These are phyloP conservation scores for Dicaeum eximium DNA, from an alignment of 2,113 vertebrate species.

Conservation along the genomic window DNA sequence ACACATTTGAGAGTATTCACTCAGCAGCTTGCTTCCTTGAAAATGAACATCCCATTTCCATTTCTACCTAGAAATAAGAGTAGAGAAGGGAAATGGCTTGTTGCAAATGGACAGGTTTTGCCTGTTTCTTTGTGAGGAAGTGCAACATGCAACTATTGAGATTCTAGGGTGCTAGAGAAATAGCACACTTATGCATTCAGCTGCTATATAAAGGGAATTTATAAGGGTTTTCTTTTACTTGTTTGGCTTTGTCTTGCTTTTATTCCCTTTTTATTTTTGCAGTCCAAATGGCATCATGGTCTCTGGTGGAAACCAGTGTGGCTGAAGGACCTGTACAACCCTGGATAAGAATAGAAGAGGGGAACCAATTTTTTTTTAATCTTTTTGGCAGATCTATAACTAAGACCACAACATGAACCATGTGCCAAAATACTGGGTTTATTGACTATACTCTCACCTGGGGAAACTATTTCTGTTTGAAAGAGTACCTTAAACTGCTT, in stretches of 20 bases:
- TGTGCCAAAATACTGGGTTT: background rate
- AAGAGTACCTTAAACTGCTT: background rate
- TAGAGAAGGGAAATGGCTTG: background rate
- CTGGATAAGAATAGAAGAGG: background rate
- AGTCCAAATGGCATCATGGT: background rate
- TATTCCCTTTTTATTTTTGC: background rate
- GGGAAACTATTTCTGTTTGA: background rate
- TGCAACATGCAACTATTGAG: background rate
- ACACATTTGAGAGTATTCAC: background rate
- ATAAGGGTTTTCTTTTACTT: background rate
- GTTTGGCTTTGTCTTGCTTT: background rate
- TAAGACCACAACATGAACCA: background rate
- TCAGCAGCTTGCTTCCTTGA: background rate
- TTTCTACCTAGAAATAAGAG: background rate
- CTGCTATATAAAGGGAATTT: background rate
- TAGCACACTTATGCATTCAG: background rate
- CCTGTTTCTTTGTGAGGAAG: background rate
- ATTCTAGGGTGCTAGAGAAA: background rate
- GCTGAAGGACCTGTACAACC: background rate
- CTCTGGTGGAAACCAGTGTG: background rate
- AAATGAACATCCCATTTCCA: background rate
- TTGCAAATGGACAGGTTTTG: background rate
- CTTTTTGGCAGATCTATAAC: background rate
- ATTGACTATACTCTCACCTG: background rate
- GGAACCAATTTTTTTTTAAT: background rate